phyloP scores from a whole-genome alignment of 2,797 vertebrate species.

The Hylomyscus alleni region DNA sequence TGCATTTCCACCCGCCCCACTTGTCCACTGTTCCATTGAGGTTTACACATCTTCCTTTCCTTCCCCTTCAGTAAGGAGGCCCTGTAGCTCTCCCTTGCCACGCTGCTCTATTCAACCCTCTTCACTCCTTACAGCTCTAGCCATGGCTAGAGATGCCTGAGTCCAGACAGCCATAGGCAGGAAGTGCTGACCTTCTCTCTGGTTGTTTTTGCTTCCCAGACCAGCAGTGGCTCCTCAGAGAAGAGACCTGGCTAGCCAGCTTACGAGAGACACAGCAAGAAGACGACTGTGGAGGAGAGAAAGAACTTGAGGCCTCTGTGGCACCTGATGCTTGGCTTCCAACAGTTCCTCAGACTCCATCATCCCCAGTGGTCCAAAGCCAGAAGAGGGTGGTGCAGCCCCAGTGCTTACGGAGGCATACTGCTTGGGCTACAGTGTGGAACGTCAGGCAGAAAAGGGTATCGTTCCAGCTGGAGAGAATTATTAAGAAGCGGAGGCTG shows the following conservation, averaged over 20 bases:
- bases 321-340: slow-evolving; percentile 88
- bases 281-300: slow-evolving; percentile 68
- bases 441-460: slow-evolving; percentile 91
- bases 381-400: slow-evolving; percentile 92
- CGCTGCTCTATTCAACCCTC: background rate
- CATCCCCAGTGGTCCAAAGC: slow-evolving; percentile 86
- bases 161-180: background rate
- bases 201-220: slow-evolving; percentile 89
- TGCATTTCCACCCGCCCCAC: background rate
- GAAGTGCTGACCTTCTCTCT: slow-evolving; percentile 68
- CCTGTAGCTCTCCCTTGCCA: background rate
- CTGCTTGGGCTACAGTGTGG: slow-evolving; percentile 90
- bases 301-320: slow-evolving; percentile 40
- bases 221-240: slow-evolving; percentile 93
- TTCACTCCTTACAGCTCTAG: background rate
- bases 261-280: slow-evolving; percentile 86
- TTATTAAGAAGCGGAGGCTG: slow-evolving; percentile 93
- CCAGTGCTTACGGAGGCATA: slow-evolving; percentile 91
- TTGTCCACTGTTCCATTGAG: background rate
- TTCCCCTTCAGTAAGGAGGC: background rate
- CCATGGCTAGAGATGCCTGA: slow-evolving; percentile 26
- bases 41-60: background rate
- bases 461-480: slow-evolving; percentile 93
- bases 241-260: slow-evolving; percentile 89
- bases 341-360: slow-evolving; percentile 87